A percentile compares a stretch with the other conserved stretches of the same genome.
phyloP scores from a whole-genome alignment of 2,888 invertebrate genomes.

The Drosophila melanosoma region DNA sequence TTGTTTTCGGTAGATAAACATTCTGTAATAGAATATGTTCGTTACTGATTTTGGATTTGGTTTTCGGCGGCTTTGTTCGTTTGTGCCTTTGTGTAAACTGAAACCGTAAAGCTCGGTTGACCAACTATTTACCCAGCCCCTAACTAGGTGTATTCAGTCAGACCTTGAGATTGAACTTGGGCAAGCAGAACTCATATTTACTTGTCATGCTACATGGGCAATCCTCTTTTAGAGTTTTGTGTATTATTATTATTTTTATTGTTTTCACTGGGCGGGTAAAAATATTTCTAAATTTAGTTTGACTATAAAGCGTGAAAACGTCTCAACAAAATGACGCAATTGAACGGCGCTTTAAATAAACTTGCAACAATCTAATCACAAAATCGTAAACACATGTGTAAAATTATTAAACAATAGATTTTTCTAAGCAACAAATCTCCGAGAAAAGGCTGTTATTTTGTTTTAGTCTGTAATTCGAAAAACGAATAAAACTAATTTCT shows the following conservation, averaged over 20 bases:
- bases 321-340: conserved; percentile 60
- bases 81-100: conserved; percentile 25
- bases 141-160: conserved; percentile 8
- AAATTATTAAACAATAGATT: conserved; percentile 11
- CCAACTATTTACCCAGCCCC: conserved; percentile 33
- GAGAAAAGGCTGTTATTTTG: neutral
- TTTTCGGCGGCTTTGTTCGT: conserved; percentile 28
- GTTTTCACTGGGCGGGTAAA: conserved; percentile 32
- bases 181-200: conserved; percentile 29
- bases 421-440: neutral
- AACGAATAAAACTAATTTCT: neutral
- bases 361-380: conserved; percentile 1
- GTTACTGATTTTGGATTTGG: conserved; percentile 7
- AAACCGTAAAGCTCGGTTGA: conserved; percentile 25
- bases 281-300: conserved; percentile 34
- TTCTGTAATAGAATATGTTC: too few species aligned
- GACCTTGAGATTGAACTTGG: conserved; percentile 69
- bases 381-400: conserved; percentile 20
- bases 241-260: conserved; percentile 3
- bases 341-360: conserved; percentile 10
- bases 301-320: conserved; percentile 25
- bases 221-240: conserved; percentile 34
- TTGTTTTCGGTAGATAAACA: neutral
- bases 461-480: neutral
- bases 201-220: conserved; percentile 60